Conservation (phyloP, 2,797 vertebrate species). For the Euphonia xanthogaster region DNA sequence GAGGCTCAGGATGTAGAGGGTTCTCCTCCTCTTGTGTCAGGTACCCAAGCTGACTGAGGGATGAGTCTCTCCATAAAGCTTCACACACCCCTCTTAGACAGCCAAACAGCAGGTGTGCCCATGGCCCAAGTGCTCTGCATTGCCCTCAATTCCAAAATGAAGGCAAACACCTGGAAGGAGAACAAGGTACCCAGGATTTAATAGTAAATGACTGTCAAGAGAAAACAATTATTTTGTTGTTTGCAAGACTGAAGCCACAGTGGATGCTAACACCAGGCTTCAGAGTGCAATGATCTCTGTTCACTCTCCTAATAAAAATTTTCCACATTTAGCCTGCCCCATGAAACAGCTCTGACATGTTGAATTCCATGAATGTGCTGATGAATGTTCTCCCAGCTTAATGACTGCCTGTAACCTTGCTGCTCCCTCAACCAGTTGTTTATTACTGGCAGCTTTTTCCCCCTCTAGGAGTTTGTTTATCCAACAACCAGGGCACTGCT, state of each 20-base stretch:
- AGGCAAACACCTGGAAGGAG: neutral
- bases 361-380: neutral
- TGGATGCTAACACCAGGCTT: neutral
- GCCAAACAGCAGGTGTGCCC: neutral
- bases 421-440: neutral
- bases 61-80: neutral
- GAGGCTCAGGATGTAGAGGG: neutral
- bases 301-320: neutral
- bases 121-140: neutral
- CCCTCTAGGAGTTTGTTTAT: neutral
- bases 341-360: neutral
- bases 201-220: neutral
- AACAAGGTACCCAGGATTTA: neutral
- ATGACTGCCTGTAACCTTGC: neutral
- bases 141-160: neutral
- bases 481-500: neutral
- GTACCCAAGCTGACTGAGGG: neutral
- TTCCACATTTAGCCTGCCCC: neutral
- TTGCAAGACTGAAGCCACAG: neutral
- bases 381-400: neutral
- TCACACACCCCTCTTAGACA: neutral
- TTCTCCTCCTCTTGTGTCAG: neutral
- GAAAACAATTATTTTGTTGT: neutral
- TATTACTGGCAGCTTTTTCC: neutral
- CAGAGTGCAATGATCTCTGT: neutral